Percentiles rank a stretch among this genome's conserved stretches.
Evolutionary conservation across 2,888 invertebrate species (phyloP).

Genomic region (Xestia ashworthii): DNA sequence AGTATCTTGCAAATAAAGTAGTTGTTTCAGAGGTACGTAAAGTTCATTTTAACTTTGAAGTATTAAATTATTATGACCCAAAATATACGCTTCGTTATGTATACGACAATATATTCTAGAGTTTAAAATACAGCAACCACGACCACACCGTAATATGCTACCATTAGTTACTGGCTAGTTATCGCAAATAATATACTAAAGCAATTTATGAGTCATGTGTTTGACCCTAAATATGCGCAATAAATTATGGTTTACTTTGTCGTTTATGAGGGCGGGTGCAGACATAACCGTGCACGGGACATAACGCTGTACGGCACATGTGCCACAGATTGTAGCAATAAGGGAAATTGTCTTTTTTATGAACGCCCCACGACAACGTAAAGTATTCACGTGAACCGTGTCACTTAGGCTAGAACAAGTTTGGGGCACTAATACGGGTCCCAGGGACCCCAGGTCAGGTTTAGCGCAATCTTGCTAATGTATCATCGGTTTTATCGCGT

Average conservation of each 20-base stretch:
- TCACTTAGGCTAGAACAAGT: constrained; percentile 73
- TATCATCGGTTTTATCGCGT: constrained; percentile 53
- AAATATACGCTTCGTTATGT: constrained; percentile 42
- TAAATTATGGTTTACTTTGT: constrained; percentile 90
- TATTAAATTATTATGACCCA: background rate
- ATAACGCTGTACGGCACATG: constrained; percentile 82
- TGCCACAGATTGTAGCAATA: constrained; percentile 90
- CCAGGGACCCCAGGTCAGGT: constrained; percentile 41
- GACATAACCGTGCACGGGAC: constrained; percentile 85
- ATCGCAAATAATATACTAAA: constrained; percentile 82
- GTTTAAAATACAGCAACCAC: constrained; percentile 56
- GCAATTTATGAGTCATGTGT: constrained; percentile 86
- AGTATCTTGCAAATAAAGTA: constrained; percentile 13
- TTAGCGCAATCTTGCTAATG: constrained; percentile 53
- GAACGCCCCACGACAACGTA: constrained; percentile 86
- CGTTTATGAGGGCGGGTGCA: constrained; percentile 89
- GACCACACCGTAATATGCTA: constrained; percentile 62
- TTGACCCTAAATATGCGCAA: constrained; percentile 89
- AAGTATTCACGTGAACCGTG: constrained; percentile 82
- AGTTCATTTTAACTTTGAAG: constrained; percentile 7
- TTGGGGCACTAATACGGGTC: constrained; percentile 67
- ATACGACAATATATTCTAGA: constrained; percentile 49
- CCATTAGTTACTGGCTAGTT: constrained; percentile 73
- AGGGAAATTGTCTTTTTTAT: constrained; percentile 91
- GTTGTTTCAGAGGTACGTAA: background rate